Evolutionary conservation across 2,888 invertebrate species (phyloP).

Genomic region (Lampropteryx suffumata): DNA sequence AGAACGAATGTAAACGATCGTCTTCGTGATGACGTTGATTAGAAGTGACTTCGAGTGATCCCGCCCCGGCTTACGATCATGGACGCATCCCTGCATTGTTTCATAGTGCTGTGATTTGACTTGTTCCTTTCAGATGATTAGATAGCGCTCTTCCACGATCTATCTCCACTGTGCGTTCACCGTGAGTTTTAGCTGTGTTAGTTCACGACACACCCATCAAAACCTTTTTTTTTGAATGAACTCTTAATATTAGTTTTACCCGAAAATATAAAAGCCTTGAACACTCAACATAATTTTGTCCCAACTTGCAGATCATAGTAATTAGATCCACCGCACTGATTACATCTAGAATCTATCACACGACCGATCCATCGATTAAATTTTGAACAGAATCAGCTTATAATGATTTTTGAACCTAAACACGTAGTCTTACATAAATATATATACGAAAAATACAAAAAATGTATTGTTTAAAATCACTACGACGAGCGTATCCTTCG

Average conservation of each 20-base stretch:
- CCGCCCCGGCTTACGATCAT: neutral
- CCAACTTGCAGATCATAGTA: neutral
- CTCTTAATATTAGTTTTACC: too few relatives aligned
- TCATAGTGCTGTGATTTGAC: conserved; percentile 11
- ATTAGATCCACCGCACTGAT: conserved; percentile 1
- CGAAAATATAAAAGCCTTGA: neutral
- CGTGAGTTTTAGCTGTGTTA: conserved; percentile 11
- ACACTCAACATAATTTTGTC: too few relatives aligned
- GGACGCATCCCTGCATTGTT: conserved; percentile 13
- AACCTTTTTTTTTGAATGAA: too few relatives aligned
- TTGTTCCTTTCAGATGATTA: conserved; percentile 16
- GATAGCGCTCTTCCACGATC: conserved; percentile 13
- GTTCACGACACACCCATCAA: neutral
- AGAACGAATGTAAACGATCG: too few relatives aligned
- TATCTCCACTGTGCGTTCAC: conserved; percentile 11
- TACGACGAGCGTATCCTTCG: too few relatives aligned
- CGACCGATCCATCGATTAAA: too few relatives aligned
- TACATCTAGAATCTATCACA: neutral
- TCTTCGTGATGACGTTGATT: too few relatives aligned
- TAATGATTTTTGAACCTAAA: too few relatives aligned
- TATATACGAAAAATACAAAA: too few relatives aligned
- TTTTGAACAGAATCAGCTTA: neutral
- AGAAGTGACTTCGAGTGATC: too few relatives aligned
- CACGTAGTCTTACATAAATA: too few relatives aligned
- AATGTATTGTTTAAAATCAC: too few relatives aligned